Conservation (phyloP, 2,113 vertebrate species). For the Aegypius monachus region DNA sequence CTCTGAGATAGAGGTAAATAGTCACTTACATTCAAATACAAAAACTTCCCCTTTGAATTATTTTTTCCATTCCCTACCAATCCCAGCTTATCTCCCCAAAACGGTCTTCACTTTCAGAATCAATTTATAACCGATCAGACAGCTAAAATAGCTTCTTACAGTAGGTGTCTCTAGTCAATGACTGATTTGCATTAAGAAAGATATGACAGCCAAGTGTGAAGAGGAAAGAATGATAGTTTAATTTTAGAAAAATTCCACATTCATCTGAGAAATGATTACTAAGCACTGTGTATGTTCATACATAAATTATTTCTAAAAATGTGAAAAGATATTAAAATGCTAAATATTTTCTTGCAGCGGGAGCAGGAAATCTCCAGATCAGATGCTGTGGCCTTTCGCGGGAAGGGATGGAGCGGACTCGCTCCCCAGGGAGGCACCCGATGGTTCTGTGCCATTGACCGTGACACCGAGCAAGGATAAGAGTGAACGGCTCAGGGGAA, state of each 20-base stretch:
- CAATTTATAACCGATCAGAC: slow-evolving; percentile 57
- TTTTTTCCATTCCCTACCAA: slow-evolving; percentile 37
- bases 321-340: slow-evolving; percentile 51
- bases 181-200: slow-evolving; percentile 65
- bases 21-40: background rate
- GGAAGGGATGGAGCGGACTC: background rate
- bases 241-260: slow-evolving; percentile 65
- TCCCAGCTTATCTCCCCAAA: slow-evolving; percentile 15
- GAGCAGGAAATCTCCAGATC: background rate
- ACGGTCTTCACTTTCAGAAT: slow-evolving; percentile 23
- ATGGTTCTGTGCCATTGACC: background rate
- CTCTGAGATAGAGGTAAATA: background rate
- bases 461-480: background rate
- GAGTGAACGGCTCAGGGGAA: background rate
- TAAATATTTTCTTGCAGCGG: slow-evolving; percentile 4
- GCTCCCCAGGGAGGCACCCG: rapidly evolving
- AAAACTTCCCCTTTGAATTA: slow-evolving; percentile 26
- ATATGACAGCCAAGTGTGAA: slow-evolving; percentile 63
- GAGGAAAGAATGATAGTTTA: slow-evolving; percentile 65
- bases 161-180: slow-evolving; percentile 67
- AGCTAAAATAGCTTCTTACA: slow-evolving; percentile 63
- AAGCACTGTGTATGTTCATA: slow-evolving; percentile 61
- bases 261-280: slow-evolving; percentile 67
- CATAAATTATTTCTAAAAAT: slow-evolving; percentile 62
- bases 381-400: rapidly evolving